A percentile compares a stretch with the other conserved stretches of the same genome.
phyloP scores from a whole-genome alignment of 2,113 vertebrate genomes.

The Ailuropoda melanoleuca region DNA sequence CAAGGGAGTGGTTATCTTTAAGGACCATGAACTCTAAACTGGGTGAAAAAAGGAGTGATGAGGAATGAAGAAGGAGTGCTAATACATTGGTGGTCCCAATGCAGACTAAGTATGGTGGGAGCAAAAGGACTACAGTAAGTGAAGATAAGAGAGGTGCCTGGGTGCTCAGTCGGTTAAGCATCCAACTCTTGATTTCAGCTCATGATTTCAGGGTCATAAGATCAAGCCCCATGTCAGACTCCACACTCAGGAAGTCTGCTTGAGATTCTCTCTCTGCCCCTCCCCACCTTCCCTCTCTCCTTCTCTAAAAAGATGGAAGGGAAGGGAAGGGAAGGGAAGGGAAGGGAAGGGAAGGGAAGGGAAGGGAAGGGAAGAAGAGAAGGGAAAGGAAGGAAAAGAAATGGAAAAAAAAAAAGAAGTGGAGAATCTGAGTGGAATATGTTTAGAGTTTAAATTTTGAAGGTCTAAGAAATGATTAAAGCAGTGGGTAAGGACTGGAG shows the following conservation, averaged over 20 bases:
- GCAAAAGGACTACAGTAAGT: neutral
- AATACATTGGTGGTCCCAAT: fast-evolving
- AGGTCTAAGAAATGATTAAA: neutral
- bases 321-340: too few relatives aligned
- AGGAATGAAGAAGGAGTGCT: neutral
- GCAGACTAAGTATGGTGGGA: neutral
- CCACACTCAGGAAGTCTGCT: neutral
- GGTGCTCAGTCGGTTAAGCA: neutral
- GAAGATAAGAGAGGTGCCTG: neutral
- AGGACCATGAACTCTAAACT: neutral
- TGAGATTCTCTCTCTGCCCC: neutral
- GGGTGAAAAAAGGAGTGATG: neutral
- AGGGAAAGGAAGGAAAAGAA: too few relatives aligned
- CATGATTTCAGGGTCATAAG: neutral
- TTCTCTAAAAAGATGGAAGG: neutral
- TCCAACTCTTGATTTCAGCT: neutral
- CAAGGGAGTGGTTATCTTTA: neutral
- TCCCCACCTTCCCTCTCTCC: neutral
- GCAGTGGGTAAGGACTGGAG: neutral
- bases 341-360: too few relatives aligned
- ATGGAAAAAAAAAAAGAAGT: neutral
- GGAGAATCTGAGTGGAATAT: neutral
- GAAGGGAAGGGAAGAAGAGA: too few relatives aligned
- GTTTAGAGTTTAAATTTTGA: neutral
- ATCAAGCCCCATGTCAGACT: neutral